Conservation (phyloP, 37 sponge, comb jelly and placozoan genomes). For the Beroe ovata region DNA sequence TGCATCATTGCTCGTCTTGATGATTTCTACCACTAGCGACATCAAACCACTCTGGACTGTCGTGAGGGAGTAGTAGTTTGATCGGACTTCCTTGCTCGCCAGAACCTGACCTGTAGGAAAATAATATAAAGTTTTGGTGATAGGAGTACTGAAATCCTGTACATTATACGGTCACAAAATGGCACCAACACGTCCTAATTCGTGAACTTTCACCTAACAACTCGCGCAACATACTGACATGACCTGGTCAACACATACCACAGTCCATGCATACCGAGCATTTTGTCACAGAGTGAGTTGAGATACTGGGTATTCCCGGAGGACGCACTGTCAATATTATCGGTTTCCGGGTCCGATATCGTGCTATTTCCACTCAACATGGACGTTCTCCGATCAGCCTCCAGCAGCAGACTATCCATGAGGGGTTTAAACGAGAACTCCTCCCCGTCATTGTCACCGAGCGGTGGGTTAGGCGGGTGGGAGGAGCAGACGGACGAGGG, state of each 20-base stretch:
- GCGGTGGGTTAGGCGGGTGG: neutral
- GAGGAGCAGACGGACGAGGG: neutral
- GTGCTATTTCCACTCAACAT: conserved; percentile 44
- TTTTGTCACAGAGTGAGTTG: conserved; percentile 42
- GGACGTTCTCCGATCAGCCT: neutral
- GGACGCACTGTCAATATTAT: neutral
- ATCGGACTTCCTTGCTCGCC: neutral
- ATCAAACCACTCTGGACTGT: conserved; percentile 45
- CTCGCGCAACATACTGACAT: too few species aligned
- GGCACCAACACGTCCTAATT: too few species aligned
- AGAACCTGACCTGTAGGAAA: neutral
- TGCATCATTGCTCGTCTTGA: conserved; percentile 4
- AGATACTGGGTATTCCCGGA: conserved; percentile 24
- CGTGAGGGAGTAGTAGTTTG: neutral
- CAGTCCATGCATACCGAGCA: too few species aligned
- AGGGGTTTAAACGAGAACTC: conserved; percentile 26
- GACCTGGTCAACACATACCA: too few species aligned
- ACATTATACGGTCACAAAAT: too few species aligned
- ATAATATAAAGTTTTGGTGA: too few species aligned
- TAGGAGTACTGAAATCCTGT: too few species aligned
- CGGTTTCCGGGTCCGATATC: conserved; percentile 3
- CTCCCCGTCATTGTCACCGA: neutral
- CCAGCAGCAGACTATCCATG: neutral
- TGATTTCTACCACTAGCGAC: conserved; percentile 34
- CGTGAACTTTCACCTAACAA: too few species aligned